Conservation (phyloP, 2,113 vertebrate genomes). For the Thymallus thymallus region DNA sequence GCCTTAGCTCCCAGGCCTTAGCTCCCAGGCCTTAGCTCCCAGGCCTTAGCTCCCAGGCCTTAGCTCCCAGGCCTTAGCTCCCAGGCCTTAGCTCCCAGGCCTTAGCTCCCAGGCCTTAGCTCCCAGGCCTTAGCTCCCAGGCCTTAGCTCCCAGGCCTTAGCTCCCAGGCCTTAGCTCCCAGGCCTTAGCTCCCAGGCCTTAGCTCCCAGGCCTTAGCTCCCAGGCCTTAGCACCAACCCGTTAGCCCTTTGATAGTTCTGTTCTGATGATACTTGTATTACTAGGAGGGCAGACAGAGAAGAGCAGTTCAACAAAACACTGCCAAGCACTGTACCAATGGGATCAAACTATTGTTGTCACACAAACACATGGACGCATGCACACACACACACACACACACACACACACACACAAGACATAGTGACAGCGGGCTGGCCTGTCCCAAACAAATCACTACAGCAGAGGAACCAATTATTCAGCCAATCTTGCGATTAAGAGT, state of each 20-base stretch:
- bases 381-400: neutral
- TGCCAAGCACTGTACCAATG: neutral
- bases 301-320: neutral
- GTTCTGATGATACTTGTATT: neutral
- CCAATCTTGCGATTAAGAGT: neutral
- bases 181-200: too few species aligned
- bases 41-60: accelerated
- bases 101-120: too few species aligned
- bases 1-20: too few species aligned
- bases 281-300: neutral
- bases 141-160: too few species aligned
- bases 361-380: too few species aligned
- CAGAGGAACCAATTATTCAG: neutral
- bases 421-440: neutral
- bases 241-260: neutral
- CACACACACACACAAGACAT: neutral
- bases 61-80: too few species aligned
- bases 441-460: neutral
- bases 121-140: too few species aligned
- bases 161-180: too few species aligned
- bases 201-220: too few species aligned
- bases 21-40: too few species aligned
- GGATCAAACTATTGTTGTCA: neutral
- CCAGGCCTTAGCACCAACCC: too few species aligned
- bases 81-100: too few species aligned